Base-by-base conservation (phyloP, 2,888 invertebrate species). In the Luperina nickerlii region DNA sequence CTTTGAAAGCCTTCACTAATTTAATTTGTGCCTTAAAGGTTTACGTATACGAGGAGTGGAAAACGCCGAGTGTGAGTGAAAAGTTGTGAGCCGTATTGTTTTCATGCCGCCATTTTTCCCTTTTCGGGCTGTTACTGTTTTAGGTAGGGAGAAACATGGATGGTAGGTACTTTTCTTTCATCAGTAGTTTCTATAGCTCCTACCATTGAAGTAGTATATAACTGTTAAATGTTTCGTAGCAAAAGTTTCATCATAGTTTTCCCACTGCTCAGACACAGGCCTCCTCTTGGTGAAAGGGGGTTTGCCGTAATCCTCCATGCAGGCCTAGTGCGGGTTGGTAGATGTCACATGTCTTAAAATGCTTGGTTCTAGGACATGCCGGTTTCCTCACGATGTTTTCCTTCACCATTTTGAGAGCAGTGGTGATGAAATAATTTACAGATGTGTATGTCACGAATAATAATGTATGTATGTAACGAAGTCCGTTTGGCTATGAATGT, bases 1-100 rank as follows among this genome's bases (percentile, higher is more conserved):
- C 90, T 91, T 90, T 90, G 90, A 92, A 91, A 93, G 93, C 91
- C 91, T 90, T 89, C 88, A 88, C 88, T 92, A 92, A 93, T 93
- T 93, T 91, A 92, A 93, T 93, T 93, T 91, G 85, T 88, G 80
- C 87, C 85, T 82, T 88, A 81, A 82, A 88, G 88, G 86, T 85
- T 81, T 76, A 74, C 74, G 81, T 79, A 88, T 68, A 90, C 79
- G 38, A 68, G 27, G 78, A 66, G 68, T 60, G 60, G 82, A 78
- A 82, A 82, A 82, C 73, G 83, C 65, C 68, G 75, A 78, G 74
- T 67, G 78, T 75, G 75, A 85, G 84, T 82, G 70, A 75, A 83
- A 83, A 86, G 74, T 78, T 84, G 75, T 54, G 74, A 69, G 70
- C 66, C 67, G 69, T 86, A 76, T 85, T 85, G 84, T 84, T 86